Base-by-base conservation (phyloP, 1,140 invertebrate genomes). In the Zophobas morio region DNA sequence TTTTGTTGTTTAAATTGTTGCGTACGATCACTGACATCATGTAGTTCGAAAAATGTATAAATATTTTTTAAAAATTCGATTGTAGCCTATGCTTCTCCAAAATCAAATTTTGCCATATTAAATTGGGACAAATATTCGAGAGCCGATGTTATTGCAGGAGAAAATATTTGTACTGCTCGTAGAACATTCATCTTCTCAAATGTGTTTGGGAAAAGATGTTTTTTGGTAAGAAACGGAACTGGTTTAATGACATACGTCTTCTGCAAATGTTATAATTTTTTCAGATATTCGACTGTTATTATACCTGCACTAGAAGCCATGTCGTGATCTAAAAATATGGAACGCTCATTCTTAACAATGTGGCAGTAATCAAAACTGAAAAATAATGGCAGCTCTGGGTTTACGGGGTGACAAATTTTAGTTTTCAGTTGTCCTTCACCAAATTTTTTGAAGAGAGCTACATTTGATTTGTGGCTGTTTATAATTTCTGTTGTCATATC, bases 11-110 rank as follows among this genome's bases (percentile, higher is more conserved):
- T 6, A 20, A 53, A 6, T 6, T 32, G 5, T 20, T 53, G 49
- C 2, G 20, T 53, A 2, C 49, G 5, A 53, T 53, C 49, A 53
- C 20, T 53, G 6, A 53, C 49, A 53, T 53, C 49, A 32, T 53
- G 6, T 8, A 53, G 4, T 53, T 53, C 20, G 20, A 53, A 53
- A 20, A 8, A 53, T 32, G 5, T 8, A 20, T 53, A 53, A 4
- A 53, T 53, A 4, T 6, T 53, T 53, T 53, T n/a, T n/a, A 53
- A 6, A n/a, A 53, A 53, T 53, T 53, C 20, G 2, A 53, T n/a
- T 6, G 49, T 53, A 8, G 42, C 42, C 8, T 46, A 4, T 4
- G 42, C 8, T 53, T 32, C 49, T 8, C 5, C 49, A 53, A 20
- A 8, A 53, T 53, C 8, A 46, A 46, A 46, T 3, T 46, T 8